Conservation (phyloP, 1,140 invertebrate genomes). For the Sesamia nonagrioides region DNA sequence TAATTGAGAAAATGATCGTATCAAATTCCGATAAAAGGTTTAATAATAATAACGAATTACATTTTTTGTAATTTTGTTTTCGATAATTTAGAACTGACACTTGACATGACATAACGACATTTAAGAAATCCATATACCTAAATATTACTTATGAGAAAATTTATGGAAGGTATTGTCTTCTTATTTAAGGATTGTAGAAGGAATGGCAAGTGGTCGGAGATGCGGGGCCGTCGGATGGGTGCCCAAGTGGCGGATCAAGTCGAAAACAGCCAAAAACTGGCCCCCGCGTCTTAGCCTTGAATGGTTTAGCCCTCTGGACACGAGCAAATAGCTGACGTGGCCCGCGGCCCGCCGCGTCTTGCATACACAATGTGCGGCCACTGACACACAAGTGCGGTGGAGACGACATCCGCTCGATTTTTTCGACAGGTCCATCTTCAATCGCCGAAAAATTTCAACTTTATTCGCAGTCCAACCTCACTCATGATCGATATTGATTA, state of each 20-base stretch:
- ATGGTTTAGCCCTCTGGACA: constrained; percentile 87
- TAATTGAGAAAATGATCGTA: constrained; percentile 33
- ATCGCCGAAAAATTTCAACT: background rate
- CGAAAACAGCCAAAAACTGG: constrained; percentile 83
- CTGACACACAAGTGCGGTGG: constrained; percentile 61
- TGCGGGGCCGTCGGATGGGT: constrained; percentile 62
- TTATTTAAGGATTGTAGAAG: constrained; percentile 42
- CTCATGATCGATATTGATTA: constrained; percentile 1
- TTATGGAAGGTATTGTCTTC: constrained; percentile 32
- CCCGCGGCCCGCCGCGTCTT: constrained; percentile 79
- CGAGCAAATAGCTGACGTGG: constrained; percentile 86
- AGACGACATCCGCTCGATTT: constrained; percentile 51
- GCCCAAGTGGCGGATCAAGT: constrained; percentile 76
- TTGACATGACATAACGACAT: no score
- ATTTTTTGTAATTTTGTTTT: no score
- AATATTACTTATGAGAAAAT: constrained; percentile 9
- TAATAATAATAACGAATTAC: no score
- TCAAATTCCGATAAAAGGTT: constrained; percentile 35
- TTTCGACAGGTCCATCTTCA: background rate
- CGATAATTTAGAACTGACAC: no score
- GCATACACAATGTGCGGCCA: constrained; percentile 83
- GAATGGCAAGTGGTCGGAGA: constrained; percentile 41
- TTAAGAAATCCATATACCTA: constrained; percentile 38
- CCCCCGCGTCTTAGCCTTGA: constrained; percentile 85
- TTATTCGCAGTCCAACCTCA: no score